Conservation (phyloP, 2,797 vertebrate species). For the Gymnoscopelus microlampas region DNA sequence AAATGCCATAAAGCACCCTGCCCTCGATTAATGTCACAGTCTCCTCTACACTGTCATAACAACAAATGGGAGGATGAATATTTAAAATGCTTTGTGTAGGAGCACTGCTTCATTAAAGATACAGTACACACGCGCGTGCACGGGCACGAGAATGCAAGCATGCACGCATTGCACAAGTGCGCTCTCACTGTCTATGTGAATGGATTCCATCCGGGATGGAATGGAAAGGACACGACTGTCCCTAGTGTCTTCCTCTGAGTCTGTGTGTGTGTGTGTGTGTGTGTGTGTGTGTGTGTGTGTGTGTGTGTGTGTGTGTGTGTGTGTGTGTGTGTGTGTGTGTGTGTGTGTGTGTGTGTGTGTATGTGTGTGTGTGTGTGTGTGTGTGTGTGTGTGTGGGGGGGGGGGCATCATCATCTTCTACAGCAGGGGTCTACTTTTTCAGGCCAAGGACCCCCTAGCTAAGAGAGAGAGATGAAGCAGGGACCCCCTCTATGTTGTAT, state of each 20-base stretch:
- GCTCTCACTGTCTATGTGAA: slow-evolving; percentile 13
- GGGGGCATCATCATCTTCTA: no score
- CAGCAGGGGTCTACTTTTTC: no score
- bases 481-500: no score
- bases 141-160: slow-evolving; percentile 11
- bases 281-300: not conserved
- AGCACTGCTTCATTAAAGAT: slow-evolving; percentile 56
- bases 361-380: slow-evolving; percentile 9
- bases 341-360: not conserved
- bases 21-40: no score
- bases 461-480: no score
- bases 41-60: no score
- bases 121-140: slow-evolving; percentile 10
- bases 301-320: not conserved
- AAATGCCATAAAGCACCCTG: no score
- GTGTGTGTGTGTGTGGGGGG: not conserved
- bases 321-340: slow-evolving; percentile 6
- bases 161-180: not conserved
- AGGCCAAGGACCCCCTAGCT: no score
- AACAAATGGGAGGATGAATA: slow-evolving; percentile 39
- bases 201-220: not conserved
- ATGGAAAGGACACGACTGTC: slow-evolving; percentile 7
- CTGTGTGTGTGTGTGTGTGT: not conserved
- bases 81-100: slow-evolving; percentile 47
- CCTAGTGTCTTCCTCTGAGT: not conserved